These are phyloP conservation scores for Tribolium madens DNA, from an alignment of 1,140 invertebrate genomes.

Conservation along the genomic window DNA sequence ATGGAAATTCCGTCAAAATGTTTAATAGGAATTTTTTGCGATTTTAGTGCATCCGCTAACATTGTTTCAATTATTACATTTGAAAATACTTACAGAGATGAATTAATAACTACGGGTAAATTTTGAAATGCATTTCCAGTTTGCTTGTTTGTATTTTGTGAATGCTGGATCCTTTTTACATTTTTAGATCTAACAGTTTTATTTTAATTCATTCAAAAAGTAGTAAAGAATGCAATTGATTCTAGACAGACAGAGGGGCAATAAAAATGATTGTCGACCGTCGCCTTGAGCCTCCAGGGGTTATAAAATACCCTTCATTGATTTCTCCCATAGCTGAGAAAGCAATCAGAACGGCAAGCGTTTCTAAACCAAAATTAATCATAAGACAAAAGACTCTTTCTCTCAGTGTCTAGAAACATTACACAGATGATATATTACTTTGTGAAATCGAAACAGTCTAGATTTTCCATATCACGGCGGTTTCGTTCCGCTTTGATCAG, in stretches of 20 bases:
- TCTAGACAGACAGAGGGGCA: not conserved
- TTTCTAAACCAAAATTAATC: slow-evolving; percentile 45
- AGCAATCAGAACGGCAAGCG: slow-evolving; percentile 36
- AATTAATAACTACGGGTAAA: too few species aligned
- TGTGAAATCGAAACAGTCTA: slow-evolving; percentile 25
- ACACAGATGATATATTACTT: slow-evolving; percentile 40
- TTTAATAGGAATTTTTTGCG: too few species aligned
- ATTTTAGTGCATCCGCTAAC: too few species aligned
- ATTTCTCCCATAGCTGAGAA: slow-evolving; percentile 32
- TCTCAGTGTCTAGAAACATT: slow-evolving; percentile 29
- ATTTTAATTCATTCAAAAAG: slow-evolving; percentile 7
- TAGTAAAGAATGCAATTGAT: not conserved
- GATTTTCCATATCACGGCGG: slow-evolving; percentile 21
- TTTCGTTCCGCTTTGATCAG: slow-evolving; percentile 4
- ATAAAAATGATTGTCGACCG: slow-evolving; percentile 21
- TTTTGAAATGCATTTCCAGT: not conserved
- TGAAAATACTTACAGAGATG: too few species aligned
- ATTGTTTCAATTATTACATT: too few species aligned
- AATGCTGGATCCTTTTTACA: too few species aligned
- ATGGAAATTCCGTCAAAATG: too few species aligned
- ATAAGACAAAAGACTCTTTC: slow-evolving; percentile 39
- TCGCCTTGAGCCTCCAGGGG: slow-evolving; percentile 19
- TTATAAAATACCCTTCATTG: slow-evolving; percentile 36
- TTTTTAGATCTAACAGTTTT: not conserved
- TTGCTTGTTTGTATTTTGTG: too few species aligned